Conservation (phyloP, 1,140 invertebrate genomes). For the Papilio xuthus region DNA sequence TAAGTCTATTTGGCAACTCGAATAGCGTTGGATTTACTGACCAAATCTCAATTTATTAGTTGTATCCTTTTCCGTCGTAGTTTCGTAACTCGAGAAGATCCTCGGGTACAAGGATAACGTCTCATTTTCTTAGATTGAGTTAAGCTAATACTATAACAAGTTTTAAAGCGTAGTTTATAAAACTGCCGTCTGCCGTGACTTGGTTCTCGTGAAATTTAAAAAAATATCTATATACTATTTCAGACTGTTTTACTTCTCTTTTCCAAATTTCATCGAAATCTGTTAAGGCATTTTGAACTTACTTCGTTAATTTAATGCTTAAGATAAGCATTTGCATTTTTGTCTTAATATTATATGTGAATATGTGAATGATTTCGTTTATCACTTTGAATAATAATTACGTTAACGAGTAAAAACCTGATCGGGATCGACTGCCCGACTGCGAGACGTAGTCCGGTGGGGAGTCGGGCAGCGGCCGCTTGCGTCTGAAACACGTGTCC, state of each 20-base stretch:
- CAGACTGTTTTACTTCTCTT: too few relatives aligned
- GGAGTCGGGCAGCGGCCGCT: slow-evolving; percentile 65
- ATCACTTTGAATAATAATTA: slow-evolving; percentile 77
- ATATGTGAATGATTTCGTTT: slow-evolving; percentile 33
- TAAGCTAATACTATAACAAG: neutral
- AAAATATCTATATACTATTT: too few relatives aligned
- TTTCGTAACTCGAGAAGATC: slow-evolving; percentile 31
- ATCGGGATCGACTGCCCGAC: slow-evolving; percentile 75
- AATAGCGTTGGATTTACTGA: neutral
- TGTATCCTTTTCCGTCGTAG: slow-evolving; percentile 23
- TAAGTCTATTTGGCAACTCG: neutral
- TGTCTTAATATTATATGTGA: neutral
- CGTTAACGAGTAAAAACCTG: slow-evolving; percentile 81
- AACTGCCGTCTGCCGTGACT: too few relatives aligned
- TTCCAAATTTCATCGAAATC: too few relatives aligned
- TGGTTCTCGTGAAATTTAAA: too few relatives aligned
- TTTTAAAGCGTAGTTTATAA: neutral
- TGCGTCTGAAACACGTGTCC: slow-evolving; percentile 58
- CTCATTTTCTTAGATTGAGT: neutral
- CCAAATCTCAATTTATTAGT: slow-evolving; percentile 29
- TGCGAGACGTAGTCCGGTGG: slow-evolving; percentile 69
- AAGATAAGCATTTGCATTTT: too few relatives aligned
- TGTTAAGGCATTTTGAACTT: too few relatives aligned
- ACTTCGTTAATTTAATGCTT: too few relatives aligned
- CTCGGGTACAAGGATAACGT: slow-evolving; percentile 16